A percentile compares a stretch with the other conserved stretches of the same genome.
Evolutionary conservation across 2,888 invertebrate species (phyloP).

Genomic region (Hartigia nigra): DNA sequence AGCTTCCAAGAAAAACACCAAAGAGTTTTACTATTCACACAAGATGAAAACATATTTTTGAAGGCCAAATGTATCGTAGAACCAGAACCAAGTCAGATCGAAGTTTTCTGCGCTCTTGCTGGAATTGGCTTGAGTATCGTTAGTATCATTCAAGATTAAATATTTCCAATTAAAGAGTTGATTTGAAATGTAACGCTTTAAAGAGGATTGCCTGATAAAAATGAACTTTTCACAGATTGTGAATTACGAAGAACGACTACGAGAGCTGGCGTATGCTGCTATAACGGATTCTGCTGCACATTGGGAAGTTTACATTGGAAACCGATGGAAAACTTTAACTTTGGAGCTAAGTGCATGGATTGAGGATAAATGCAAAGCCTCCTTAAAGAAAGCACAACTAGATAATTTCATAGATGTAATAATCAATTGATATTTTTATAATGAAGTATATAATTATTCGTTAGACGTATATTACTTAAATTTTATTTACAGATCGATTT

Average conservation of each 20-base stretch:
- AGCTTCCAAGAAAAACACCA: slow-evolving; percentile 82
- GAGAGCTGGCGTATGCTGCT: slow-evolving; percentile 78
- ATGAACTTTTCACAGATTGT: background rate
- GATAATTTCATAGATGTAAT: slow-evolving; percentile 78
- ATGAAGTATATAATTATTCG: no score
- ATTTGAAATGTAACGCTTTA: no score
- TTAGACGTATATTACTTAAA: no score
- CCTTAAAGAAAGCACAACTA: slow-evolving; percentile 77
- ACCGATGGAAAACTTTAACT: slow-evolving; percentile 82
- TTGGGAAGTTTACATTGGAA: slow-evolving; percentile 85
- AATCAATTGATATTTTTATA: background rate
- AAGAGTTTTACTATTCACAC: slow-evolving; percentile 79
- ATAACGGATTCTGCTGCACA: slow-evolving; percentile 77
- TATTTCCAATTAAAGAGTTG: background rate
- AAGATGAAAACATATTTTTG: slow-evolving; percentile 74
- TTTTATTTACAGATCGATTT: slow-evolving; percentile 74
- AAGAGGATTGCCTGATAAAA: no score
- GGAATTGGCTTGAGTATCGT: slow-evolving; percentile 75
- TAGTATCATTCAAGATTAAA: slow-evolving; percentile 39
- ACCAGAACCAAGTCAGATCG: slow-evolving; percentile 76
- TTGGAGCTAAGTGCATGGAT: slow-evolving; percentile 84
- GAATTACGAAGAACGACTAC: slow-evolving; percentile 47
- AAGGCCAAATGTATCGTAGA: slow-evolving; percentile 67
- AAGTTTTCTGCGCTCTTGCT: slow-evolving; percentile 76
- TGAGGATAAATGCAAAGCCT: slow-evolving; percentile 80